Evolutionary conservation across 1,140 invertebrate genomes (phyloP), one percentile per base, ranked within the genome.

Genomic region (Nymphalis io): DNA sequence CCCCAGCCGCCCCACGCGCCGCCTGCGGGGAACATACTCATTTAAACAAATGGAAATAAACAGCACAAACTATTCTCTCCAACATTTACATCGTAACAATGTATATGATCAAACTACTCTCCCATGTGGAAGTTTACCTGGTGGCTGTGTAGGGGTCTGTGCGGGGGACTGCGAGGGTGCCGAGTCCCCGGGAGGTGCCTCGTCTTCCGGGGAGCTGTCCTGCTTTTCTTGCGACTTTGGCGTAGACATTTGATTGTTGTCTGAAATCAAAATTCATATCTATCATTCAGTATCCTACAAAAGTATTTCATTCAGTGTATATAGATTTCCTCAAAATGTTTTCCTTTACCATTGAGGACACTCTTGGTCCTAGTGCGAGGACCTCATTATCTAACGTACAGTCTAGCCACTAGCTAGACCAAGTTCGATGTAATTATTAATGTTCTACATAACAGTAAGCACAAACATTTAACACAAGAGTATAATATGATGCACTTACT

Each of bases 1-100:
- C 78, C 76, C 81, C 76, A 80, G 20, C 78, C 72, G 12, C 73
- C 68, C 82, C 83, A 75, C 40, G 64, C 73, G 21, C 72, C 72
- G 3, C 71, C 63, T 8, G 60, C 33, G 12, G 38, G 66, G 20
- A 38, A 2, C 65, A 2, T 3, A 10, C 46, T 13, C 13, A 44
- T n/a, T n/a, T 44, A n/a, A n/a, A n/a, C 13, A 44, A 13, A 44
- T 13, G n/a, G n/a, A n/a, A n/a, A n/a, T n/a, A n/a, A n/a, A n/a
- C n/a, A n/a, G n/a, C n/a, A n/a, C n/a, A n/a, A n/a, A n/a, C n/a
- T n/a, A n/a, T n/a, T n/a, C n/a, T n/a, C n/a, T n/a, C n/a, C n/a
- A n/a, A n/a, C n/a, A n/a, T n/a, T n/a, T n/a, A n/a, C n/a, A n/a
- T n/a, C n/a, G n/a, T n/a, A n/a, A n/a, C n/a, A n/a, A n/a, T n/a